Evolutionary conservation across 2,797 vertebrate species (phyloP), one percentile per base, ranked within the genome.

Genomic region (Enteromius radiatus): DNA sequence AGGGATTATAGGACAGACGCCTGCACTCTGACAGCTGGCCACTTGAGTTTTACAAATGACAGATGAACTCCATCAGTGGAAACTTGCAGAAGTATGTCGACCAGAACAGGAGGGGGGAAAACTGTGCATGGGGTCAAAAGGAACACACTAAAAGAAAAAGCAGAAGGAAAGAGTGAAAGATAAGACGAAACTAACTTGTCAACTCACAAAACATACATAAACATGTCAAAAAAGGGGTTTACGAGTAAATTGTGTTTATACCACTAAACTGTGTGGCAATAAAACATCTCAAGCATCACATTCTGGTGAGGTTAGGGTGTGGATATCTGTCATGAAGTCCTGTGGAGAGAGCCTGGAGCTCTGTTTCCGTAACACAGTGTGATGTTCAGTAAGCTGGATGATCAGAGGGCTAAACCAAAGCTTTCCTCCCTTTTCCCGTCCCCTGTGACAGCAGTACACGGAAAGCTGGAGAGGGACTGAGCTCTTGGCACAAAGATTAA

Each of bases 1-100:
- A 76, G 63, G 79, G 78, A 88, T 88, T 86, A 88, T 87, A 76
- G 78, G 80, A 87, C 76, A 87, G 84, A 85, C 86, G 88, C 86
- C 86, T 86, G 83, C 73, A 76, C 47, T 80, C 69, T 80, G 78
- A 89, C 86, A 88, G 85, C 84, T 84, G 81, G 78, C 87, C 84
- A 88, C 76, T 85, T 76, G 80, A 85, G 74, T 83, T 85, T 81
- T 78, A 86, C 75, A 81, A 83, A 88, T 81, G 86, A 78, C 78
- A 70, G 68, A 61, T 68, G 47, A 85, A 84, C 81, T 88, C 81
- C 79, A 79, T 85, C 85, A 83, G 81, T 47, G n/a, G 63, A 83
- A 80, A 59, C 65, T 75, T 56, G 82, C 23, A 77, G 73, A 79
- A 76, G 63, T 38, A 65, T 47, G 69, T 65, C 76, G 75, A 76